Evolutionary conservation across 2,797 vertebrate genomes (phyloP), one percentile per base, ranked within the genome.

Genomic region (Syngnathus rostellatus): DNA sequence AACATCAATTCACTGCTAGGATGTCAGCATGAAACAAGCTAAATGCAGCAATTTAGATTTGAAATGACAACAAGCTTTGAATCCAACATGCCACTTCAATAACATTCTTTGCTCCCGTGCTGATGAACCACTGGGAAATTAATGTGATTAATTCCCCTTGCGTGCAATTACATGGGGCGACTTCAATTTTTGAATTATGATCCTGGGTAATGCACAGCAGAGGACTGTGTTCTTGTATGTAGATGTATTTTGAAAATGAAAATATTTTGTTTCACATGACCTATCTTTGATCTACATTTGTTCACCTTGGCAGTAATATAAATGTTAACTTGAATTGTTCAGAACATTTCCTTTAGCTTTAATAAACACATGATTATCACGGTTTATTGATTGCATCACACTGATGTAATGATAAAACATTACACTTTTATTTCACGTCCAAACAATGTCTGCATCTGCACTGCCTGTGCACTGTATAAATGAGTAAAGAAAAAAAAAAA

Each of bases 131-230:
- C 74, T 73, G 55, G 69, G 74, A 78, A 85, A 83, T 75, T 65
- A 81, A 83, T 76, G 76, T 63, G 84, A 87, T 85, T 83, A 83
- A 83, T 78, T 81, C 66, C 68, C 68, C 62, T 69, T 68, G 54
- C 81, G 77, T 80, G 70, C 76, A 83, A 83, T 85, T 79, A 78
- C 76, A 63, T 54, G 73, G 73, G 68, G 72, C 46, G 74, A 75
- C 74, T 67, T 51, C 41, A 79, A 75, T 74, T 76, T 79, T 67
- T 76, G 83, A 78, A 86, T 85, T 81, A 81, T 75, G 68, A 50
- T 74, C 71, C 54, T 75, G 74, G 75, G 72, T 76, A n/a, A 41
- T 61, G 9, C 16, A 41, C 5, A 21, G 39, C 8, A 40, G 8
- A 12, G 21, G 37, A 19, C 17, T 17, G 8, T 10, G 25, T 57